These are phyloP conservation scores for Neotoma lepida DNA, from an alignment of 2,113 vertebrate genomes.

Conservation along the genomic window DNA sequence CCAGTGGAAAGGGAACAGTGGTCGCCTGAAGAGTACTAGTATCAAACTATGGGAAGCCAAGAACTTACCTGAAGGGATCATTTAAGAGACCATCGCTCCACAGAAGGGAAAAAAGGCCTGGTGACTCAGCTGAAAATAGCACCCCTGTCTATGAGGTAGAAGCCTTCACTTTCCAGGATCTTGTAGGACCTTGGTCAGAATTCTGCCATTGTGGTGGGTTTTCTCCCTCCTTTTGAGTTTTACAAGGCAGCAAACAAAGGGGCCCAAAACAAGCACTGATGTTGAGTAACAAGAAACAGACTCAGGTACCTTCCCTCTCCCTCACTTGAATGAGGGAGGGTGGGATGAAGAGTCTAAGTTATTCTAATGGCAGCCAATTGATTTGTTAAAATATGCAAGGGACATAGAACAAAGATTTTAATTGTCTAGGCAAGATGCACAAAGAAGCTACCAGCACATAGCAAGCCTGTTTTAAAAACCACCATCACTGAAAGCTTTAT, in stretches of 20 bases:
- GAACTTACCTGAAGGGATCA: slow-evolving; percentile 91
- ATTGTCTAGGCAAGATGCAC: slow-evolving; percentile 90
- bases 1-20: slow-evolving; percentile 85
- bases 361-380: slow-evolving; percentile 87
- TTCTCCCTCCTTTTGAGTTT: slow-evolving; percentile 81
- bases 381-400: slow-evolving; percentile 78
- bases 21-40: slow-evolving; percentile 82
- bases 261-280: slow-evolving; percentile 89
- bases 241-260: slow-evolving; percentile 89
- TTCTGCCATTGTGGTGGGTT: slow-evolving; percentile 87
- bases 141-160: slow-evolving; percentile 89
- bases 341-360: slow-evolving; percentile 82
- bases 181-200: slow-evolving; percentile 90
- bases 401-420: slow-evolving; percentile 82
- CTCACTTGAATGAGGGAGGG: slow-evolving; percentile 81
- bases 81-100: slow-evolving; percentile 89
- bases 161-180: slow-evolving; percentile 92
- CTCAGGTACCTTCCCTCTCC: slow-evolving; percentile 85
- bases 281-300: slow-evolving; percentile 93
- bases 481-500: slow-evolving; percentile 86
- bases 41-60: slow-evolving; percentile 82
- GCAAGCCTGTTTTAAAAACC: slow-evolving; percentile 89
- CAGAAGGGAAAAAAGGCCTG: slow-evolving; percentile 90
- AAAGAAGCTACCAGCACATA: slow-evolving; percentile 89
- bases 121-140: slow-evolving; percentile 90